Percentiles rank a stretch among this genome's conserved stretches.
Evolutionary conservation across 2,113 vertebrate species (phyloP).

Genomic region (Tachuris rubrigastra): DNA sequence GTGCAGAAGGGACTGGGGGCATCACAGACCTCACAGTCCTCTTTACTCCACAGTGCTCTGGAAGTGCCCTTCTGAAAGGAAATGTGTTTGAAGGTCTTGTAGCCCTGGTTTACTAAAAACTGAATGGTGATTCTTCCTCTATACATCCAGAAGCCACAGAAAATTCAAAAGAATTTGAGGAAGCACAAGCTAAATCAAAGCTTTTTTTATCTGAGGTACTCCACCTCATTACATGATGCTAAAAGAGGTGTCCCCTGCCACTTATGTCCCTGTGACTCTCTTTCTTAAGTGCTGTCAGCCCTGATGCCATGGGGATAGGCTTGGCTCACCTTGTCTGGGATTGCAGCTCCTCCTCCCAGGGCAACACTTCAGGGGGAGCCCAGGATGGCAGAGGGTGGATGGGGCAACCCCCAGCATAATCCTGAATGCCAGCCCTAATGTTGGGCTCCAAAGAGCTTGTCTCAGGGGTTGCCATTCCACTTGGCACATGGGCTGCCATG

Average conservation of each 20-base stretch:
- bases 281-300: background rate
- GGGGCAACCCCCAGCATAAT: no score
- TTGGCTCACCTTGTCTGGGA: background rate
- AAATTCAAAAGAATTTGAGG: background rate
- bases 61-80: background rate
- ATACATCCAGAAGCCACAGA: fast-evolving
- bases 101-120: background rate
- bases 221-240: background rate
- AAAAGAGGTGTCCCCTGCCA: background rate
- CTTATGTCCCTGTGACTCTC: background rate
- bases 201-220: background rate
- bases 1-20: background rate
- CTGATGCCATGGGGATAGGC: background rate
- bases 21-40: background rate
- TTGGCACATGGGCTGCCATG: background rate
- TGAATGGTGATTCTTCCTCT: background rate
- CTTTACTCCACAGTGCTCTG: background rate
- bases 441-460: background rate
- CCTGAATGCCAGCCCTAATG: background rate
- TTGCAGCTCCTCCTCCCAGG: background rate
- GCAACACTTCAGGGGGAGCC: background rate
- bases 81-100: background rate
- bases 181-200: background rate
- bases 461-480: fast-evolving
- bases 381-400: background rate